phyloP scores from a whole-genome alignment of 2,113 vertebrate genomes.

The Poicephalus gulielmi region DNA sequence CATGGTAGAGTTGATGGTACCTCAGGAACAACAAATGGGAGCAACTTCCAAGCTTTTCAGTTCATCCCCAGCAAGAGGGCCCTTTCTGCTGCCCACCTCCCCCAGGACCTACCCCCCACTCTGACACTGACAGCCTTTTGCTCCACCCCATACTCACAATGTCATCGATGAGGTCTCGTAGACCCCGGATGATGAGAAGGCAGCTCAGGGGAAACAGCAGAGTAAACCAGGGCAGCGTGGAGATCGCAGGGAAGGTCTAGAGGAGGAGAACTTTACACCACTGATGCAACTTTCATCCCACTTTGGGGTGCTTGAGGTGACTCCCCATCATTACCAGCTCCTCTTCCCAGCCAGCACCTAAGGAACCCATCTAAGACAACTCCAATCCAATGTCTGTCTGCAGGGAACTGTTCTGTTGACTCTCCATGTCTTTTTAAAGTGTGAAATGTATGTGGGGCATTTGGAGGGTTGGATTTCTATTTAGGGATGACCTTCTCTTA shows the following conservation, averaged over 20 bases:
- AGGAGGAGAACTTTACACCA: neutral
- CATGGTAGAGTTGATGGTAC: neutral
- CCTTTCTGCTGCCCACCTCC: rapidly evolving
- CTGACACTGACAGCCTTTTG: neutral
- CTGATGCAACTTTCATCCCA: neutral
- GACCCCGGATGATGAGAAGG: constrained; percentile 81
- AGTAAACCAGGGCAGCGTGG: constrained; percentile 90
- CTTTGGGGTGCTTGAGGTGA: neutral
- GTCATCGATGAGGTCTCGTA: constrained; percentile 86
- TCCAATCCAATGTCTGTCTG: neutral
- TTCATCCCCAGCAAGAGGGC: neutral
- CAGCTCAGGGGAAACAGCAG: constrained; percentile 80
- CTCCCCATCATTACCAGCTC: rapidly evolving
- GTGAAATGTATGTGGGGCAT: neutral
- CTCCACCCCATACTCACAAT: constrained; percentile 76
- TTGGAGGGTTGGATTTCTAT: neutral
- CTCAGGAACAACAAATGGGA: rapidly evolving
- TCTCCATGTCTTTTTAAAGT: neutral
- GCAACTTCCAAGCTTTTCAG: neutral
- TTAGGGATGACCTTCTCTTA: neutral
- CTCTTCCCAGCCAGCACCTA: rapidly evolving
- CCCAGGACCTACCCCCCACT: too few relatives aligned
- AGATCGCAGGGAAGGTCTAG: constrained; percentile 84
- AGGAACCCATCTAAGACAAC: neutral
- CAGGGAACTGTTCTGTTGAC: neutral